A percentile compares a stretch with the other conserved stretches of the same genome.
Conservation (phyloP, 1,140 invertebrate species). For the Euglossa dilemma region DNA sequence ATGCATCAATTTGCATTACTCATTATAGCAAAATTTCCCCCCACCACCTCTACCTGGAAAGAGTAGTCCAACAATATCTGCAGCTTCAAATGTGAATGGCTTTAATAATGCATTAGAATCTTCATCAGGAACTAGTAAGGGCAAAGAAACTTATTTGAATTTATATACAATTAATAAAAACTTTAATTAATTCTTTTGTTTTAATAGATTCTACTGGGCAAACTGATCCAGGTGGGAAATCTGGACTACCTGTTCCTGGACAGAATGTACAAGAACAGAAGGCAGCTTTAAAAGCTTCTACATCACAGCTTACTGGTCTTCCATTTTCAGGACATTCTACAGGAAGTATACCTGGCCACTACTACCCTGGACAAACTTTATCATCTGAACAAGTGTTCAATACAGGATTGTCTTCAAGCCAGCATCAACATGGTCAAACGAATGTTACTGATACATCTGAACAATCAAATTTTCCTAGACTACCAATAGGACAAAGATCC, state of each 20-base stretch:
- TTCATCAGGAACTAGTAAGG: slow-evolving; percentile 46
- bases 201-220: slow-evolving; percentile 67
- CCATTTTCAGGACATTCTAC: slow-evolving; percentile 61
- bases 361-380: slow-evolving; percentile 67
- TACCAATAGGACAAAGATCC: slow-evolving; percentile 55
- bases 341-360: slow-evolving; percentile 58
- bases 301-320: slow-evolving; percentile 61
- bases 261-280: slow-evolving; percentile 55
- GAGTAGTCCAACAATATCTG: slow-evolving; percentile 46
- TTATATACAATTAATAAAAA: neutral
- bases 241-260: slow-evolving; percentile 40
- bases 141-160: slow-evolving; percentile 1
- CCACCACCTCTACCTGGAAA: slow-evolving; percentile 46
- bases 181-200: neutral
- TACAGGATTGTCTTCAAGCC: slow-evolving; percentile 56
- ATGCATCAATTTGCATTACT: slow-evolving; percentile 16
- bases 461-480: slow-evolving; percentile 60
- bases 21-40: slow-evolving; percentile 31
- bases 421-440: slow-evolving; percentile 55
- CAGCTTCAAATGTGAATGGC: slow-evolving; percentile 66
- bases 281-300: slow-evolving; percentile 59
- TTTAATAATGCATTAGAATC: slow-evolving; percentile 63
- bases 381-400: slow-evolving; percentile 69
- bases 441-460: slow-evolving; percentile 62
- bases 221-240: slow-evolving; percentile 66